Percentiles rank a stretch among this genome's conserved stretches.
Evolutionary conservation across 2,888 invertebrate species (phyloP).

Genomic region (Agrotis segetum): DNA sequence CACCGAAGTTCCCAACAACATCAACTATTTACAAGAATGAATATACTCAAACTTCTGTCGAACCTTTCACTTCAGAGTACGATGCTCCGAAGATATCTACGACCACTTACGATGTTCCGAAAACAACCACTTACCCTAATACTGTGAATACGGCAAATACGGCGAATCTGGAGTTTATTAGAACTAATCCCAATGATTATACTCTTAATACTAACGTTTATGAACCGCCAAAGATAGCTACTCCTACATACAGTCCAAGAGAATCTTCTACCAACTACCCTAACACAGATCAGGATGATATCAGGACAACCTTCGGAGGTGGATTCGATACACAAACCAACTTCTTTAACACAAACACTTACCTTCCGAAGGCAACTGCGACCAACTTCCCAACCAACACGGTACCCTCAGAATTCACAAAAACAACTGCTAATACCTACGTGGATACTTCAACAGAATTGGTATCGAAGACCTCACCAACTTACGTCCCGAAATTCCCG

Average conservation of each 20-base stretch:
- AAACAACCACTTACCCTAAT: constrained; percentile 54
- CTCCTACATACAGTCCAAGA: constrained; percentile 45
- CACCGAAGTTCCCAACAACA: constrained; percentile 46
- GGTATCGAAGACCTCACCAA: constrained; percentile 42
- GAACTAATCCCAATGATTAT: constrained; percentile 55
- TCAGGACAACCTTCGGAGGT: constrained; percentile 44
- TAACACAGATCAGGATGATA: constrained; percentile 47
- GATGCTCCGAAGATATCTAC: constrained; percentile 57
- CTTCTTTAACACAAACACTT: constrained; percentile 53
- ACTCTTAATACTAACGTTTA: constrained; percentile 45
- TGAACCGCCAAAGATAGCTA: constrained; percentile 46
- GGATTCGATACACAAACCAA: constrained; percentile 46
- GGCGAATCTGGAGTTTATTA: constrained; percentile 46
- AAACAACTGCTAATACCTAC: constrained; percentile 47
- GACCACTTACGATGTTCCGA: constrained; percentile 59
- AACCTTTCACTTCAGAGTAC: constrained; percentile 51
- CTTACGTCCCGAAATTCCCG: constrained; percentile 57
- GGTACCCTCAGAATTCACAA: constrained; percentile 40
- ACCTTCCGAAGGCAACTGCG: constrained; percentile 49
- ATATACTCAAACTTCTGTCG: constrained; percentile 37
- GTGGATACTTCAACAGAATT: constrained; percentile 61
- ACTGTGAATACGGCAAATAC: constrained; percentile 58
- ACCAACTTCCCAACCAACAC: constrained; percentile 56
- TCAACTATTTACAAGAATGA: constrained; percentile 49
- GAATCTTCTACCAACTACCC: constrained; percentile 43